Percentiles rank a stretch among this genome's conserved stretches.
These are phyloP conservation scores for Turritopsis rubra DNA, from an alignment of 30 jellyfish, hydroid and myxozoan species.

Conservation along the genomic window DNA sequence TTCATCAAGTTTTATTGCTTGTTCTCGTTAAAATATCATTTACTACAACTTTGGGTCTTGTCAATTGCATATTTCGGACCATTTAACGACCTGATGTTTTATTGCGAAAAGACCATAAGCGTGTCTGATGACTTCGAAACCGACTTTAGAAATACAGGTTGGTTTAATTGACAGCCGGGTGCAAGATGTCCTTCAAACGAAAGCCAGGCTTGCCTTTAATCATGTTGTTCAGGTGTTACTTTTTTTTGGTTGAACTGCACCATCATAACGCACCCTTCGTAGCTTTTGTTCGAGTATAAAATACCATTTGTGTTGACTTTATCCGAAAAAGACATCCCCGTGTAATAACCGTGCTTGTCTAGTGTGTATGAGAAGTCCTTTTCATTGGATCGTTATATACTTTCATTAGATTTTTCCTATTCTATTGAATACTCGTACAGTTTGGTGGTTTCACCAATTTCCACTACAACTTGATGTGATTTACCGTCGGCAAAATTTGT, in stretches of 20 bases:
- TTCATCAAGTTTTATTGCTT: too few species aligned
- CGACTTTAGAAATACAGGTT: conserved; percentile 17
- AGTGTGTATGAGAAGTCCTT: conserved; percentile 17
- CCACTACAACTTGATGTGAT: conserved; percentile 27
- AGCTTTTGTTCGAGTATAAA: conserved; percentile 12
- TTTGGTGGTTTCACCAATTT: conserved; percentile 31
- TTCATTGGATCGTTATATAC: not conserved
- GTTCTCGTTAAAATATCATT: conserved; percentile 21
- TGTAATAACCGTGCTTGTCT: conserved; percentile 28
- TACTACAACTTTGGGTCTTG: too few species aligned
- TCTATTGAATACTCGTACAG: conserved; percentile 18
- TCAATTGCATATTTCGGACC: conserved; percentile 7
- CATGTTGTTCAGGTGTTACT: not conserved
- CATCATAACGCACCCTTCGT: conserved; percentile 15
- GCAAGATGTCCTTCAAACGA: conserved; percentile 5
- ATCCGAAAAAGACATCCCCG: conserved; percentile 24
- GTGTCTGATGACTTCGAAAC: not conserved
- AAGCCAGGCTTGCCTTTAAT: not conserved
- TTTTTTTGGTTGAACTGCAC: conserved; percentile 15
- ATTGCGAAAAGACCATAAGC: not conserved
- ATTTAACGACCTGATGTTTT: not conserved
- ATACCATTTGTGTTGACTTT: not conserved
- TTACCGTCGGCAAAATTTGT: conserved; percentile 31
- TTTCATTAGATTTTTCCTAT: not conserved
- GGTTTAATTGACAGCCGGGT: conserved; percentile 11